These are phyloP conservation scores for Odontomachus brunneus DNA, from an alignment of 1,140 invertebrate species.

Conservation along the genomic window DNA sequence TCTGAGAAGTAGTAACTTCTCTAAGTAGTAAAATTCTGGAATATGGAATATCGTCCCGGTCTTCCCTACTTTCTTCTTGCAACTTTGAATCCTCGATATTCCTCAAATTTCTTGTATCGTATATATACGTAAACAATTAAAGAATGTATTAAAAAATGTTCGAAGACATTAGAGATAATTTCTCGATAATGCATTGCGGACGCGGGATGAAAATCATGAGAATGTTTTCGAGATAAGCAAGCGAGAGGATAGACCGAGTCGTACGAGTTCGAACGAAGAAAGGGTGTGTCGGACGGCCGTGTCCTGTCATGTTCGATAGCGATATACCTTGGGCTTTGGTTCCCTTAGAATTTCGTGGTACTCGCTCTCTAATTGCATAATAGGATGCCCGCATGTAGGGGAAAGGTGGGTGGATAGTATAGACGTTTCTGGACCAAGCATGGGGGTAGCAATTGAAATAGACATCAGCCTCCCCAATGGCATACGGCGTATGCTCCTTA, in stretches of 20 bases:
- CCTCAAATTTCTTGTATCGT: neutral
- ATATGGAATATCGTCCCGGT: no score
- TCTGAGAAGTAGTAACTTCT: no score
- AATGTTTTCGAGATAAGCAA: conserved; percentile 83
- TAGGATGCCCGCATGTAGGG: conserved; percentile 83
- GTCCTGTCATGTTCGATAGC: conserved; percentile 85
- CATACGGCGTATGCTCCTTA: conserved; percentile 5
- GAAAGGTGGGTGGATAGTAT: conserved; percentile 70
- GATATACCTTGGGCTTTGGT: conserved; percentile 82
- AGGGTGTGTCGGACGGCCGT: conserved; percentile 85
- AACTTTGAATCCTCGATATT: neutral
- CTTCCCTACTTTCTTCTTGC: no score
- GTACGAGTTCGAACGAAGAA: conserved; percentile 84
- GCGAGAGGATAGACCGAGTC: conserved; percentile 76
- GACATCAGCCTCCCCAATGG: conserved; percentile 32
- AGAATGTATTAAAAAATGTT: neutral
- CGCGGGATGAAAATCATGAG: conserved; percentile 13
- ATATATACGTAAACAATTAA: neutral
- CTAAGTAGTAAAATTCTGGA: no score
- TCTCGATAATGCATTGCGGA: conserved; percentile 3
- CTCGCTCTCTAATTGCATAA: conserved; percentile 84
- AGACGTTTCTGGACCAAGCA: conserved; percentile 65
- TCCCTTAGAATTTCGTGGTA: conserved; percentile 82
- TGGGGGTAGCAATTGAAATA: conserved; percentile 69
- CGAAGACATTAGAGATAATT: neutral